Evolutionary conservation across 2,888 invertebrate species (phyloP).

Genomic region (Tenthredo livida): DNA sequence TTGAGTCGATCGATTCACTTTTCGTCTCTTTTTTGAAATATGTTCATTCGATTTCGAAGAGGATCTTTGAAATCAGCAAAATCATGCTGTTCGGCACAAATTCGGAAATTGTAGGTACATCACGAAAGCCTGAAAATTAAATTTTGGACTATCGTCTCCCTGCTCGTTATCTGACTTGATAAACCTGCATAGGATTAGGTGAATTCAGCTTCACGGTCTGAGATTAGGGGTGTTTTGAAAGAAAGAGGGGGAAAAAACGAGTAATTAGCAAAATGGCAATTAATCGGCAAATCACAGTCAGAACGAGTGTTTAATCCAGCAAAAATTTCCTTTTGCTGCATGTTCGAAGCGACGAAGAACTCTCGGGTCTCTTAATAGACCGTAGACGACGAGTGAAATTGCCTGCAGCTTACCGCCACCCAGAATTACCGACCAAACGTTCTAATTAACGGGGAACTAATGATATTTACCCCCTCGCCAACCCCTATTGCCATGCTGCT

Average conservation of each 20-base stretch:
- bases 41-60: neutral
- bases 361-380: conserved; percentile 22
- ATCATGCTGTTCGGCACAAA: neutral
- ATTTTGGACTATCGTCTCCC: neutral
- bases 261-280: neutral
- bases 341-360: conserved; percentile 15
- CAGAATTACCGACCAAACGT: conserved; percentile 32
- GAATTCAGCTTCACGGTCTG: neutral
- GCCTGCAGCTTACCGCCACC: conserved; percentile 8
- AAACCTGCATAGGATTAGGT: neutral
- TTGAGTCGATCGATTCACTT: neutral
- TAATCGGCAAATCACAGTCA: neutral
- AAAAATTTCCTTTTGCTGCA: neutral
- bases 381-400: conserved; percentile 36
- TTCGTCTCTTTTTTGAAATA: neutral
- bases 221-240: neutral
- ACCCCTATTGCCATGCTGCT: conserved; percentile 13
- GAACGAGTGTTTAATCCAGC: neutral
- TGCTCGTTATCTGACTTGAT: neutral
- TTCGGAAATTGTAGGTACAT: neutral
- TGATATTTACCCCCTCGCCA: conserved; percentile 25
- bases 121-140: neutral
- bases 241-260: neutral
- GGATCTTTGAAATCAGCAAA: neutral
- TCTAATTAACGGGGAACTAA: conserved; percentile 32